Evolutionary conservation across 2,888 invertebrate genomes (phyloP).

Genomic region (Eupithecia insigniata): DNA sequence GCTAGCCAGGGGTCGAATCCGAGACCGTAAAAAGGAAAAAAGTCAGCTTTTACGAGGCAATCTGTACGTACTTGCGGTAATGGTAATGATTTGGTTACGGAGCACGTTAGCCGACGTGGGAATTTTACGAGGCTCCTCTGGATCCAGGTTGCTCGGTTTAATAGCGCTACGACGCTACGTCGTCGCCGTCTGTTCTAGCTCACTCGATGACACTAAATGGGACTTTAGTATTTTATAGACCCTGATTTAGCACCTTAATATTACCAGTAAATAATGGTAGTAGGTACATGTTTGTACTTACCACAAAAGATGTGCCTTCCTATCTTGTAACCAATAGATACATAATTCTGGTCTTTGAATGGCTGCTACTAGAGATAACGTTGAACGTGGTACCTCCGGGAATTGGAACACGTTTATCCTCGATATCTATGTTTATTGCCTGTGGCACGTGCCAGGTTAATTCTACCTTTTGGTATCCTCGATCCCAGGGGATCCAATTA

Average conservation of each 20-base stretch:
- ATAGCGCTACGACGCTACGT: conserved; percentile 33
- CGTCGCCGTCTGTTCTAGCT: not conserved
- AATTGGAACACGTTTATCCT: conserved; percentile 6
- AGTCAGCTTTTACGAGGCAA: conserved; percentile 64
- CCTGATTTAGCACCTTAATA: not conserved
- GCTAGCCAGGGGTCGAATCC: conserved; percentile 52
- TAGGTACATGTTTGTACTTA: not conserved
- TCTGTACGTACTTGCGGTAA: conserved; percentile 60
- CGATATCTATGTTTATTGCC: conserved; percentile 13
- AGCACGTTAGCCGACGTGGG: conserved; percentile 49
- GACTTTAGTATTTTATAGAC: not conserved
- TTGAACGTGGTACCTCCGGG: not conserved
- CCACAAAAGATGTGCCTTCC: not conserved
- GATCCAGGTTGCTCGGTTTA: conserved; percentile 46
- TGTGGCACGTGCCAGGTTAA: conserved; percentile 15
- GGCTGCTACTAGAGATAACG: conserved; percentile 2
- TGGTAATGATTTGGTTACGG: conserved; percentile 59
- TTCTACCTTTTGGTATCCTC: conserved; percentile 7
- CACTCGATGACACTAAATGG: not conserved
- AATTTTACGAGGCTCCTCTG: conserved; percentile 53
- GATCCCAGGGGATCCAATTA: conserved; percentile 9
- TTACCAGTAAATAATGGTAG: not conserved
- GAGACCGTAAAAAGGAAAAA: conserved; percentile 63
- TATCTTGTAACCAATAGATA: not conserved
- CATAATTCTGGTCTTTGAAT: not conserved